phyloP scores from a whole-genome alignment of 2,113 vertebrate species.

The Callaeas wilsoni region DNA sequence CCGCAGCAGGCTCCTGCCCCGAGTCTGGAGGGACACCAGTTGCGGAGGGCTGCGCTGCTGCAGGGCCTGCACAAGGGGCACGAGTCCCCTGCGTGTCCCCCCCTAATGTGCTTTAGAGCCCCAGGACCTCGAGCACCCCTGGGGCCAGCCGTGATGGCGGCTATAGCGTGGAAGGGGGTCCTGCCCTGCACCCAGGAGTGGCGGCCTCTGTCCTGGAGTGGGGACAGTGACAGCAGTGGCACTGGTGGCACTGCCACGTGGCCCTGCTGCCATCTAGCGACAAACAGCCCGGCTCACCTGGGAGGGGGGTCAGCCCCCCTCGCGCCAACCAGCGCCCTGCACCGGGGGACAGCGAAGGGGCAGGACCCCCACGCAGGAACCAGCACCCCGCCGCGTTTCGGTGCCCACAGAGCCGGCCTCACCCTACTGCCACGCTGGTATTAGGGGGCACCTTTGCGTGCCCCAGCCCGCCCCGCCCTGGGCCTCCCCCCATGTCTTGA shows the following conservation, averaged over 20 bases:
- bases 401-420: neutral
- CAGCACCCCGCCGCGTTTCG: neutral
- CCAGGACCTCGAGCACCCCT: neutral
- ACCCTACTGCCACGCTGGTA: neutral
- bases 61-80: no score
- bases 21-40: neutral
- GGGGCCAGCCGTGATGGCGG: neutral
- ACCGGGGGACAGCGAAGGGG: neutral
- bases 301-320: neutral
- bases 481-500: accelerated
- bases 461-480: accelerated
- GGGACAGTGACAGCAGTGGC: neutral
- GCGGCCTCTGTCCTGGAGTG: no score
- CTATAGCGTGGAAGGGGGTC: neutral
- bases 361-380: neutral
- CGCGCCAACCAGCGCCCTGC: neutral
- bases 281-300: neutral
- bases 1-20: neutral
- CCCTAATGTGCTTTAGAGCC: neutral
- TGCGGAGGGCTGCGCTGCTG: neutral
- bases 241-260: neutral
- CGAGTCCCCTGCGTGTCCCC: neutral
- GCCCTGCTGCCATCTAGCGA: constrained; percentile 47
- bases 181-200: neutral
- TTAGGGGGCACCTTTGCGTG: neutral